Conservation (phyloP, 2,888 invertebrate species). For the Apamea monoglypha region DNA sequence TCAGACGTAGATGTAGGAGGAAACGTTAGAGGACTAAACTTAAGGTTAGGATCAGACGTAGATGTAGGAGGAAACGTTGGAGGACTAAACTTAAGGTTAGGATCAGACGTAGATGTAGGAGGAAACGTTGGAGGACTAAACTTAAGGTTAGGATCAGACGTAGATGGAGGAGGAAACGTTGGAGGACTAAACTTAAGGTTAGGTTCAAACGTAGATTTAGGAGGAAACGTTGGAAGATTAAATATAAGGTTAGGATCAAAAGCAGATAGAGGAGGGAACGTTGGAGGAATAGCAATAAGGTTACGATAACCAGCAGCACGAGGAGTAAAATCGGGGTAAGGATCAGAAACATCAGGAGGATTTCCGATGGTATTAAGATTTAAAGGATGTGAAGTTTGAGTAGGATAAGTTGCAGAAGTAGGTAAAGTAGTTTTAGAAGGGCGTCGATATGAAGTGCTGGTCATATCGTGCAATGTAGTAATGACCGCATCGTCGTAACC, state of each 20-base stretch:
- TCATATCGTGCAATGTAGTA: constrained; percentile 27
- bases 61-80: background rate
- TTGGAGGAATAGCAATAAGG: background rate
- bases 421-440: background rate
- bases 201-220: accelerated
- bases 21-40: no score
- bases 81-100: background rate
- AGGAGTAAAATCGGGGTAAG: background rate
- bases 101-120: no score
- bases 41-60: no score
- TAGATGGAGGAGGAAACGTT: background rate
- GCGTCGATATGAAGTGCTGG: background rate
- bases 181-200: background rate
- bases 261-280: background rate
- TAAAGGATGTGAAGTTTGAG: background rate
- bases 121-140: background rate
- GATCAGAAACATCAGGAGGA: background rate
- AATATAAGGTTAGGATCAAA: background rate
- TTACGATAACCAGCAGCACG: background rate
- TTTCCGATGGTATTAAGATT: background rate
- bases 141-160: background rate
- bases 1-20: background rate
- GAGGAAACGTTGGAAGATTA: background rate
- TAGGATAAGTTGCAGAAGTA: background rate
- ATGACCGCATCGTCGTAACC: constrained; percentile 31